These are phyloP conservation scores for Atractosteus spatula DNA, from an alignment of 2,113 vertebrate genomes.

Conservation along the genomic window DNA sequence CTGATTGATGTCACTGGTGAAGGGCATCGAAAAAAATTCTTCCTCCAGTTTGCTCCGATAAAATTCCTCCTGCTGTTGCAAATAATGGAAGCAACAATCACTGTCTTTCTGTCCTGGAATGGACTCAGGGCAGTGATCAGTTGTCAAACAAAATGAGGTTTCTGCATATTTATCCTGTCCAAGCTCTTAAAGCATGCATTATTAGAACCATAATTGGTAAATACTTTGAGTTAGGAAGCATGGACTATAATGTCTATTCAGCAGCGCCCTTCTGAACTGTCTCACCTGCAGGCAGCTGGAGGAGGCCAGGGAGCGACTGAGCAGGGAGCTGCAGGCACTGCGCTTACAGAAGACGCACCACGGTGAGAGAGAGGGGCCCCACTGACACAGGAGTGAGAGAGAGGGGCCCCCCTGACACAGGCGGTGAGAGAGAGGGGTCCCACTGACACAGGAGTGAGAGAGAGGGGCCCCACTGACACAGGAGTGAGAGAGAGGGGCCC, in stretches of 20 bases:
- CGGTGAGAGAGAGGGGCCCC: neutral
- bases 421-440: neutral
- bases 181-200: too few relatives aligned
- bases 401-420: neutral
- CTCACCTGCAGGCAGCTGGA: constrained; percentile 23
- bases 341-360: constrained; percentile 23
- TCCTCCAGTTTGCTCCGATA: too few relatives aligned
- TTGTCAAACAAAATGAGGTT: too few relatives aligned
- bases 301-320: constrained; percentile 23
- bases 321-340: constrained; percentile 22
- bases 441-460: neutral
- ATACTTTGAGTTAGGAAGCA: too few relatives aligned
- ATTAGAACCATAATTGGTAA: too few relatives aligned
- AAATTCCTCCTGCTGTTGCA: too few relatives aligned
- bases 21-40: too few relatives aligned
- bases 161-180: too few relatives aligned
- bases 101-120: too few relatives aligned
- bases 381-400: neutral
- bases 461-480: neutral
- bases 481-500: neutral
- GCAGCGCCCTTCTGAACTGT: neutral
- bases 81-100: too few relatives aligned
- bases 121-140: too few relatives aligned
- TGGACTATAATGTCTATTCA: neutral
- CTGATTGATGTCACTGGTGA: too few relatives aligned